These are phyloP conservation scores for Acromyrmex heyeri DNA, from an alignment of 1,140 invertebrate species.

Conservation along the genomic window DNA sequence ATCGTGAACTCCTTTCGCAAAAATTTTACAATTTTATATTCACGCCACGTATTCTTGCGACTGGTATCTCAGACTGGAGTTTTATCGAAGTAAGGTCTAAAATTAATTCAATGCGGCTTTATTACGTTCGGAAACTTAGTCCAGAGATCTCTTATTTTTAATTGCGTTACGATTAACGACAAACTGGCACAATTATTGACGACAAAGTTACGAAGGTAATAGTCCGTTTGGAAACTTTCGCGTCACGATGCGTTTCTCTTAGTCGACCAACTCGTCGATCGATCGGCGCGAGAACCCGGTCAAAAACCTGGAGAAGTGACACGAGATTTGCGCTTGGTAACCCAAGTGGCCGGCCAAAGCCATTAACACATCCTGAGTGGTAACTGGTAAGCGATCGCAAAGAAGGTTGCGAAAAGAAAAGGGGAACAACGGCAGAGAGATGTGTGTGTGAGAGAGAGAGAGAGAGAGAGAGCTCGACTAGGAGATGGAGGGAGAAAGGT, in stretches of 20 bases:
- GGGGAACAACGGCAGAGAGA: not conserved
- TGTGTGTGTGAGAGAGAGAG: not conserved
- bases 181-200: not conserved
- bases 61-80: not conserved
- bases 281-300: slow-evolving; percentile 6
- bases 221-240: not conserved
- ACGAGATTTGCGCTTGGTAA: slow-evolving; percentile 52
- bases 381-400: slow-evolving; percentile 45
- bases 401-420: slow-evolving; percentile 27
- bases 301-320: slow-evolving; percentile 10
- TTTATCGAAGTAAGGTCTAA: not conserved
- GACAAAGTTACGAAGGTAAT: too few species aligned
- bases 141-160: not conserved
- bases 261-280: not conserved
- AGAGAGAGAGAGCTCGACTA: not conserved
- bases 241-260: not conserved
- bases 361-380: slow-evolving; percentile 55
- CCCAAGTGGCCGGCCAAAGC: slow-evolving; percentile 37
- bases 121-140: not conserved
- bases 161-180: not conserved
- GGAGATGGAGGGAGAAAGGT: not conserved
- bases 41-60: not conserved
- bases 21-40: not conserved
- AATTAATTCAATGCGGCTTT: not conserved
- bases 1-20: not conserved